These are phyloP conservation scores for Ctenopoma kingsleyae DNA, from an alignment of 2,797 vertebrate species.

Conservation along the genomic window DNA sequence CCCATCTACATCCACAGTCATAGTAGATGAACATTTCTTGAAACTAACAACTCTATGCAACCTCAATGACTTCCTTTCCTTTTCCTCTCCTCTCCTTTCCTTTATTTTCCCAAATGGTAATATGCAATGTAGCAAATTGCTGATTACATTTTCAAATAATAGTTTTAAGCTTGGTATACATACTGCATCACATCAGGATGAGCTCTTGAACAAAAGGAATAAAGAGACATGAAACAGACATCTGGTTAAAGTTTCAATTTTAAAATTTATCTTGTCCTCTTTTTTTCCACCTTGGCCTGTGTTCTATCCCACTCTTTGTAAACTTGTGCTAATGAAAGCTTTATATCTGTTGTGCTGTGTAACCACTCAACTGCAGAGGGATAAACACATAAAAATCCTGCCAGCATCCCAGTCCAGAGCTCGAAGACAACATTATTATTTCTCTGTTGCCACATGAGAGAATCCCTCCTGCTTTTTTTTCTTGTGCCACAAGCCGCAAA, in stretches of 20 bases:
- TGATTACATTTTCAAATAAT: slow-evolving; percentile 20
- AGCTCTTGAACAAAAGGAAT: slow-evolving; percentile 2
- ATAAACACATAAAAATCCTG: slow-evolving; percentile 43
- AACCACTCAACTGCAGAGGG: slow-evolving; percentile 21
- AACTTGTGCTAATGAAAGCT: slow-evolving; percentile 14
- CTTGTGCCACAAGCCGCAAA: slow-evolving; percentile 10
- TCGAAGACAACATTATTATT: slow-evolving; percentile 42
- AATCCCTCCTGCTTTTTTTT: slow-evolving; percentile 25
- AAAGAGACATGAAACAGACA: not conserved
- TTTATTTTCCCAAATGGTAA: slow-evolving; percentile 35
- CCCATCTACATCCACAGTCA: slow-evolving; percentile 63
- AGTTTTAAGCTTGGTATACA: not conserved
- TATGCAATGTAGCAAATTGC: slow-evolving; percentile 43
- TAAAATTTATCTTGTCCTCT: too few species aligned
- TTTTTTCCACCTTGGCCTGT: not conserved
- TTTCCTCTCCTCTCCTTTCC: slow-evolving; percentile 13
- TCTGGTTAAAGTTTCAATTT: too few species aligned
- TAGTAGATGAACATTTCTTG: slow-evolving; percentile 62
- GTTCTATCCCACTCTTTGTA: slow-evolving; percentile 1
- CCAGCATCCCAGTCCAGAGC: slow-evolving; percentile 34
- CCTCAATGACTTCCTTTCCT: slow-evolving; percentile 20
- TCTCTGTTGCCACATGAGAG: slow-evolving; percentile 45
- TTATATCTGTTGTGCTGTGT: slow-evolving; percentile 34
- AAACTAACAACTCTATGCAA: slow-evolving; percentile 47
- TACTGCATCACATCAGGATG: not conserved